Evolutionary conservation across 2,797 vertebrate genomes (phyloP), one percentile per base, ranked within the genome.

Genomic region (Mormyrus hasselquistii): DNA sequence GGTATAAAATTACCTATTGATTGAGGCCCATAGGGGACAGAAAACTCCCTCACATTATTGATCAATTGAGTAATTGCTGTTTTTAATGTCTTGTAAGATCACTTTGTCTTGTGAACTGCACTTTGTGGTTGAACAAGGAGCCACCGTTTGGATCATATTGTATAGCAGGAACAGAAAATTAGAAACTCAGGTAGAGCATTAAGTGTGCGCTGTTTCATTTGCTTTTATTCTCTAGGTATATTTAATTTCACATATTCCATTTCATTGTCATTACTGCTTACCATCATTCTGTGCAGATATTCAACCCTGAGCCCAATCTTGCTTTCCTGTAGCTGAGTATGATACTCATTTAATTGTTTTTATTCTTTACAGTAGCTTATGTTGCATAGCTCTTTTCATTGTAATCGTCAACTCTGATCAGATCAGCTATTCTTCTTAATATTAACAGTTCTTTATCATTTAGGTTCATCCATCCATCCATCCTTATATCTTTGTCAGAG

Each of bases 1-100:
- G 50, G 85, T 87, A 41, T 87, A 59, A 87, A 87, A 87, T 87
- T 87, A 44, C 85, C 85, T 87, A 87, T 87, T 87, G 85, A 87
- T 87, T 87, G 25, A 38, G 53, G 85, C 85, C 85, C 53, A 19
- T 29, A 38, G 29, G 53, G 85, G 85, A 87, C 34, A 38, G 52
- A 87, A 41, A 25, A 19, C 85, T 57, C 85, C 29, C 50, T 52
- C 83, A 14, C 47, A 86, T 53, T 87, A 87, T 87, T 57, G 85
- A 87, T 57, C 53, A 41, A 41, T 38, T 87, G 85, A 87, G 85
- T 87, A 87, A 87, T 87, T 87, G 85, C 85, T 87, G 53, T 87
- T 87, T 87, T 87, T 52, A 87, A 87, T 87, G 85, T 87, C 85
- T 59, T 87, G 85, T 87, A 87, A 59, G 14, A 57, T 87, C 53